phyloP scores from a whole-genome alignment of 2,113 vertebrate genomes.

The Pontoporia blainvillei region DNA sequence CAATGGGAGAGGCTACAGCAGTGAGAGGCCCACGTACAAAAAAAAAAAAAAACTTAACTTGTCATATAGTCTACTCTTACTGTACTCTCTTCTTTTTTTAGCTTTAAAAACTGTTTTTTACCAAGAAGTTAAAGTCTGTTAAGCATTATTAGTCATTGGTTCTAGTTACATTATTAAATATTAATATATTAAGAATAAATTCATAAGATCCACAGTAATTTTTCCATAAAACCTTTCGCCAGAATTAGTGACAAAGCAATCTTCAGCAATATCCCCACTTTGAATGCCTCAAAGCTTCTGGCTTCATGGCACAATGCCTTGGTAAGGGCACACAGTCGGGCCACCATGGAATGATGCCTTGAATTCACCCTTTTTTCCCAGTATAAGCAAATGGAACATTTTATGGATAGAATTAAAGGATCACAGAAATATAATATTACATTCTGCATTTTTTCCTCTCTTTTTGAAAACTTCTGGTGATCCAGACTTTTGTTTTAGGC shows the following conservation, averaged over 20 bases:
- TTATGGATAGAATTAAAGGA: not conserved
- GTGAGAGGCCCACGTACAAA: no score
- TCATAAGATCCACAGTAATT: not conserved
- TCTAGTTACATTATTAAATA: constrained; percentile 16
- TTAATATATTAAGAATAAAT: not conserved
- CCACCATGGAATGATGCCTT: not conserved
- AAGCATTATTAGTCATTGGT: not conserved
- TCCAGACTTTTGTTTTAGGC: not conserved
- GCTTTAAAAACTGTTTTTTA: not conserved
- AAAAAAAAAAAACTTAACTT: not conserved
- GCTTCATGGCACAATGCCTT: not conserved
- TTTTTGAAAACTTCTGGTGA: not conserved
- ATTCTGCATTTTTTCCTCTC: not conserved
- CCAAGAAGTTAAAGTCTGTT: not conserved
- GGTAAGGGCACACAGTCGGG: not conserved
- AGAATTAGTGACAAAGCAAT: not conserved
- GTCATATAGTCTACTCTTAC: not conserved
- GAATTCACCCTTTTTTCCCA: not conserved
- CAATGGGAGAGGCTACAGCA: no score
- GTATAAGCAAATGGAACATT: not conserved
- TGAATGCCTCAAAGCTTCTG: not conserved
- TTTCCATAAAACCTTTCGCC: not conserved
- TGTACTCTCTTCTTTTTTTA: not conserved
- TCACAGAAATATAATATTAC: not conserved
- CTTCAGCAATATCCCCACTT: not conserved